Evolutionary conservation across 2,797 vertebrate genomes (phyloP), one percentile per base, ranked within the genome.

Genomic region (Acipenser ruthenus): DNA sequence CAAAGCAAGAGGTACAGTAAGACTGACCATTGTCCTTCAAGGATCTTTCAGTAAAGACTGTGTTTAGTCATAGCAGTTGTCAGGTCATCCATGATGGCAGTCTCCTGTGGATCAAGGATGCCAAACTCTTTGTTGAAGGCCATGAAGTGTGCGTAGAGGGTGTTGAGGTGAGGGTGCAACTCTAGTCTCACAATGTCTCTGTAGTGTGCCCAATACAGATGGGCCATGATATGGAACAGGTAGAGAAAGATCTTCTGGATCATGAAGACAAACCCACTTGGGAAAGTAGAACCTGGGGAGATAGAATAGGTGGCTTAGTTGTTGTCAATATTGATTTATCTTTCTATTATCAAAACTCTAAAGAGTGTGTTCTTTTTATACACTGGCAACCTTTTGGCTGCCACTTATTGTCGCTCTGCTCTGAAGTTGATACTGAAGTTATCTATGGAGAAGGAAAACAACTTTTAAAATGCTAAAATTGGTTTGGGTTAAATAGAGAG

Each of bases 161-260:
- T 91, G 82, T 93, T 92, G 66, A 93, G 90, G 71, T 93, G 88
- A 0, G 89, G 86, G 65, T 92, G 88, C 70, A 93, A 78, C 15
- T 88, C 87, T 69, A 91, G 65, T 0, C 78, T 79, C 0, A 89
- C 83, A 0, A 84, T 77, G 15, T 91, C 85, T 59, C 78, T 78
- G 80, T 91, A 93, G 82, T 93, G 92, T 50, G 75, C 84, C 72
- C 84, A 89, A 75, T 92, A 93, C 77, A 93, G 86, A 76, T 93
- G 92, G n/a, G 90, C 87, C 70, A 93, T 80, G 53, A 84, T 86
- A 53, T 88, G 85, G 77, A 89, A 93, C 65, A 92, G 79, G 70
- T 91, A 77, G 75, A 89, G 68, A 75, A 90, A 91, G 65, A 92
- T 86, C 75, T 90, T 93, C 83, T 91, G 89, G 49, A 90, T 87